Conservation (phyloP, 2,888 invertebrate species). For the Xanthia togata region DNA sequence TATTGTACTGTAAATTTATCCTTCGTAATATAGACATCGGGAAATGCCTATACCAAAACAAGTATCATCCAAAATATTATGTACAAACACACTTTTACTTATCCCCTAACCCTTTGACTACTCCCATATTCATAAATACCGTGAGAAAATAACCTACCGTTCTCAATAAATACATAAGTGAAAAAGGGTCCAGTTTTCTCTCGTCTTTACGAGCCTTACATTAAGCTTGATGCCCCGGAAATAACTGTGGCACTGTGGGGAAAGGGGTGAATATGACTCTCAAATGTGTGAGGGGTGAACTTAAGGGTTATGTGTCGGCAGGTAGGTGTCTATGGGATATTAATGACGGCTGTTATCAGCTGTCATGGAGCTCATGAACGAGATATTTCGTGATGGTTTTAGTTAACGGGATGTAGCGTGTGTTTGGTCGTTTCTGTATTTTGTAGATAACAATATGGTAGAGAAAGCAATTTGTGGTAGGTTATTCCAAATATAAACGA, state of each 20-base stretch:
- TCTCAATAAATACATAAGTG: constrained; percentile 32
- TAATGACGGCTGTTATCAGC: constrained; percentile 42
- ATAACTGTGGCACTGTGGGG: constrained; percentile 34
- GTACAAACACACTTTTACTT: not conserved
- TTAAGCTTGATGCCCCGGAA: constrained; percentile 63
- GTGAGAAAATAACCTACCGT: constrained; percentile 3
- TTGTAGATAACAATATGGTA: not conserved
- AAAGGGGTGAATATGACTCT: constrained; percentile 51
- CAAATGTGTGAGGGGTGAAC: constrained; percentile 50
- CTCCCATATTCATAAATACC: constrained; percentile 12
- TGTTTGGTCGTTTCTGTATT: not conserved
- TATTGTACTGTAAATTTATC: not conserved
- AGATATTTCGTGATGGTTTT: constrained; percentile 1
- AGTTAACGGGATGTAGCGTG: not conserved
- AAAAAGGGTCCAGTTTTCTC: constrained; percentile 43
- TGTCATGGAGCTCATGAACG: constrained; percentile 10
- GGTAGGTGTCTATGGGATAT: constrained; percentile 28
- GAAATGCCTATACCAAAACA: not conserved
- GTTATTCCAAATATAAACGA: not conserved
- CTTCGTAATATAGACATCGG: not conserved
- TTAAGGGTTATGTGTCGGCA: constrained; percentile 7
- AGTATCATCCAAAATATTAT: not conserved
- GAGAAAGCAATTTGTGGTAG: not conserved
- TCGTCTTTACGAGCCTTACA: constrained; percentile 56
- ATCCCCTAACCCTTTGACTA: constrained; percentile 1